Conservation (phyloP, 1,140 invertebrate species). For the Diachasmimorpha longicaudata region DNA sequence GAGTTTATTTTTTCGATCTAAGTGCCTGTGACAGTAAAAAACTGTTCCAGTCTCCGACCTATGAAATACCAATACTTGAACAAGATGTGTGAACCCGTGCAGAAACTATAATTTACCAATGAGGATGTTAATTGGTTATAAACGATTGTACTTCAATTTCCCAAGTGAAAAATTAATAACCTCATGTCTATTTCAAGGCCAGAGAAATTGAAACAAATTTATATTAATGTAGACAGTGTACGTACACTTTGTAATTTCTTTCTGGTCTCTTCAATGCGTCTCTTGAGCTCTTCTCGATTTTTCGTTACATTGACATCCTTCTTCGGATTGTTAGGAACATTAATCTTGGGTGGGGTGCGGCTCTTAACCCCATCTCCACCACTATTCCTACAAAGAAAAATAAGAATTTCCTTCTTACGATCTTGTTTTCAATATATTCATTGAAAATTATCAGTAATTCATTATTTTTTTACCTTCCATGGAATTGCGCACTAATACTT, state of each 20-base stretch:
- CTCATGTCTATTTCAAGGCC: no score
- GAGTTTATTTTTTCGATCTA: no score
- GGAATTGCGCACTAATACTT: constrained; percentile 58
- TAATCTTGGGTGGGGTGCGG: constrained; percentile 63
- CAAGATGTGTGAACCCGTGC: no score
- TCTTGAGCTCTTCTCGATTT: constrained; percentile 82
- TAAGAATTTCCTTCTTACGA: constrained; percentile 26
- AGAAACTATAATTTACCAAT: no score
- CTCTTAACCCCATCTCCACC: constrained; percentile 50
- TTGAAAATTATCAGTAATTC: no score
- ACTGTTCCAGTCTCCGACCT: no score
- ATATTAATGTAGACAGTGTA: constrained; percentile 33
- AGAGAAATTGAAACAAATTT: no score
- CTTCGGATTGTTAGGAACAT: constrained; percentile 65
- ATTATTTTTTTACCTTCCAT: constrained; percentile 47
- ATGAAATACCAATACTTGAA: no score
- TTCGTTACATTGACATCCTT: constrained; percentile 71
- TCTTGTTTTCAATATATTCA: no score
- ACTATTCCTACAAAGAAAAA: constrained; percentile 49
- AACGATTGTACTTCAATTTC: no score
- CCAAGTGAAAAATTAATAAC: no score
- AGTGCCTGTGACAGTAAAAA: background rate
- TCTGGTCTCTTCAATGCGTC: constrained; percentile 85
- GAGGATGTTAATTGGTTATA: no score
- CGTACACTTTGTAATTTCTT: constrained; percentile 87